Evolutionary conservation across 2,113 vertebrate species (phyloP).

Genomic region (Oxyruncus cristatus): DNA sequence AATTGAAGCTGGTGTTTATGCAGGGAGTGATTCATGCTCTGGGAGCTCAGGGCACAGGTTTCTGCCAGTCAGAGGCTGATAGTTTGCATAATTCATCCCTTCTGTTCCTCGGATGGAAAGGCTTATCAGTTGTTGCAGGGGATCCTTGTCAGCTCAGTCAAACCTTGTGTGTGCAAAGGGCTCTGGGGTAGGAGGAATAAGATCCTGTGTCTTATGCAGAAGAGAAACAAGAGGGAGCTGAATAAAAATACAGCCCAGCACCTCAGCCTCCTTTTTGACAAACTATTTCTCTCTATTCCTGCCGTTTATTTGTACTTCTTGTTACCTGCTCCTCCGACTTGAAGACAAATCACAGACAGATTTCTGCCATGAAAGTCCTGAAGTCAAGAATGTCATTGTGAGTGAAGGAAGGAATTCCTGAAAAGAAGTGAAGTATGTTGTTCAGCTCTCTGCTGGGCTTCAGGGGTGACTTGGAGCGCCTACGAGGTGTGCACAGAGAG

Average conservation of each 20-base stretch:
- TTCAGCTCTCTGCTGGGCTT: not conserved
- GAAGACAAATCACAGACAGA: not conserved
- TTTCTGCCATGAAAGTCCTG: not conserved
- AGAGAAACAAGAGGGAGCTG: not conserved
- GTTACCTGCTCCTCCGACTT: not conserved
- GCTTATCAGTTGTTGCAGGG: not conserved
- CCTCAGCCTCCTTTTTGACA: not conserved
- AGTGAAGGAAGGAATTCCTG: not conserved
- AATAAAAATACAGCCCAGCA: not conserved
- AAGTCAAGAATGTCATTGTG: not conserved
- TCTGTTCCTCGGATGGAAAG: not conserved
- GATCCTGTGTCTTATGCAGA: not conserved
- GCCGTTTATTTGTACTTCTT: not conserved
- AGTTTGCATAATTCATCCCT: not conserved
- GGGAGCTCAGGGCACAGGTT: not conserved
- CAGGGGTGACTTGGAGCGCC: not conserved
- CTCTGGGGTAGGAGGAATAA: not conserved
- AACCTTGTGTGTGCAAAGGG: not conserved
- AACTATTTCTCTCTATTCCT: not conserved
- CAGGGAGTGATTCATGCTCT: not conserved
- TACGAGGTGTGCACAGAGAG: not conserved
- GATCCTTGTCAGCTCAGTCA: not conserved
- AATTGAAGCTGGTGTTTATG: not conserved
- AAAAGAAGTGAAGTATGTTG: not conserved
- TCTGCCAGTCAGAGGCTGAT: not conserved